Percentiles rank a stretch among this genome's conserved stretches.
Conservation (phyloP, 2,888 invertebrate genomes). For the Noctua comes region DNA sequence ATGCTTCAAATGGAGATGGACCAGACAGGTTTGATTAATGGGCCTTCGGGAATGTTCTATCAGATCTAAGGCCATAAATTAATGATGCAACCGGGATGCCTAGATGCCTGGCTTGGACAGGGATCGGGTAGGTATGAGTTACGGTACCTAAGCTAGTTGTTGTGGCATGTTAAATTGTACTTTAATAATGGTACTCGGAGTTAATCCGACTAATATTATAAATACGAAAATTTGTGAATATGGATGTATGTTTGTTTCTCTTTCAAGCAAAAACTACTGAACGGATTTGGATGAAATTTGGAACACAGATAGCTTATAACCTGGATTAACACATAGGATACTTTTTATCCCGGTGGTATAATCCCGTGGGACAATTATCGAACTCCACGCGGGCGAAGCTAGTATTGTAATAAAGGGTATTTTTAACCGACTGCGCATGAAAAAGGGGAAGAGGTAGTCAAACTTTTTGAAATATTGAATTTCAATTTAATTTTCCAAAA, state of each 20-base stretch:
- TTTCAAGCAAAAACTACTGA: too few relatives aligned
- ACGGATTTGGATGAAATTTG: too few relatives aligned
- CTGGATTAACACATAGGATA: too few relatives aligned
- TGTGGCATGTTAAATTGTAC: neutral
- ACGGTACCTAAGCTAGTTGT: slow-evolving; percentile 14
- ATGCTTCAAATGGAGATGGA: slow-evolving; percentile 55
- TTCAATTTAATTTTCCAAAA: neutral
- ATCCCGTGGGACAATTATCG: too few relatives aligned
- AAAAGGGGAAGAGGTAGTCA: neutral
- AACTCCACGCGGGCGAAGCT: too few relatives aligned
- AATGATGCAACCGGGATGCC: slow-evolving; percentile 51
- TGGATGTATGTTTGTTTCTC: too few relatives aligned
- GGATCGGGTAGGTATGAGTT: slow-evolving; percentile 48
- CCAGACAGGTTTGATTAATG: slow-evolving; percentile 63
- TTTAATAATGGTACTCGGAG: neutral
- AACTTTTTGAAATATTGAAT: neutral
- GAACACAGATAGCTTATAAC: too few relatives aligned
- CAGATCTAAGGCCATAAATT: slow-evolving; percentile 61
- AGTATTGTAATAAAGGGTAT: neutral
- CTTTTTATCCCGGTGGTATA: too few relatives aligned
- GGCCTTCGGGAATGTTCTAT: slow-evolving; percentile 48
- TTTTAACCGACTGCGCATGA: neutral
- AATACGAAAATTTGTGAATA: too few relatives aligned
- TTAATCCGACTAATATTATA: too few relatives aligned
- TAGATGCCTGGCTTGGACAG: slow-evolving; percentile 40